phyloP scores from a whole-genome alignment of 2,797 vertebrate species.

The Phoeniculus purpureus region DNA sequence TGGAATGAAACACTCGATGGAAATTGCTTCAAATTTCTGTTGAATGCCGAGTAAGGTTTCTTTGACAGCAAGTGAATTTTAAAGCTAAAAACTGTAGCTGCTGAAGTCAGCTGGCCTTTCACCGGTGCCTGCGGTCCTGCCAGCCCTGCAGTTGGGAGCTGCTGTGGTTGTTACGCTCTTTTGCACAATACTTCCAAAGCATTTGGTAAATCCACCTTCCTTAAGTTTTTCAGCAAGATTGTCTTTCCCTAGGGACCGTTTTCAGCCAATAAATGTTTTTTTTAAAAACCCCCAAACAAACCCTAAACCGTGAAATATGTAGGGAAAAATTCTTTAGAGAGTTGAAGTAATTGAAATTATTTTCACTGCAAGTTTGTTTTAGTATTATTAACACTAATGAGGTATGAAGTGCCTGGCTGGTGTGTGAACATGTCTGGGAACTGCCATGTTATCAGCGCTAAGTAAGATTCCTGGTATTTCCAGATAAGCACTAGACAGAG shows the following conservation, averaged over 20 bases:
- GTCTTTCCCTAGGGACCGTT: background rate
- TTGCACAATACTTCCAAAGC: conserved; percentile 18
- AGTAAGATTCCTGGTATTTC: conserved; percentile 8
- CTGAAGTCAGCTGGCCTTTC: background rate
- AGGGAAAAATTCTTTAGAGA: background rate
- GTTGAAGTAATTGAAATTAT: background rate
- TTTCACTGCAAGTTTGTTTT: background rate
- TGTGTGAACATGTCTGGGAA: background rate
- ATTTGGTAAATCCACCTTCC: conserved; percentile 1
- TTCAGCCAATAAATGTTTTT: background rate
- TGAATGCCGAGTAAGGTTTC: conserved; percentile 11
- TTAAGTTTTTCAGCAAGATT: background rate
- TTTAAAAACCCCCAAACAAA: background rate
- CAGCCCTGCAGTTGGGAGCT: background rate
- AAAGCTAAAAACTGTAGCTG: conserved; percentile 1
- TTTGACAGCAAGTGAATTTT: conserved; percentile 22
- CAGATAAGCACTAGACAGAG: conserved; percentile 23
- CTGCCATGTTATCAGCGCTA: background rate
- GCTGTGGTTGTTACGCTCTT: background rate
- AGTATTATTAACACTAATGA: background rate
- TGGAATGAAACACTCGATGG: background rate
- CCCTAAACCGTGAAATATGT: background rate
- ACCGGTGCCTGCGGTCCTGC: conserved; percentile 9
- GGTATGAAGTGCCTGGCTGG: background rate
- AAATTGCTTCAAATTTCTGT: conserved; percentile 1